These are phyloP conservation scores for Myathropa florea DNA, from an alignment of 2,888 invertebrate species.

Conservation along the genomic window DNA sequence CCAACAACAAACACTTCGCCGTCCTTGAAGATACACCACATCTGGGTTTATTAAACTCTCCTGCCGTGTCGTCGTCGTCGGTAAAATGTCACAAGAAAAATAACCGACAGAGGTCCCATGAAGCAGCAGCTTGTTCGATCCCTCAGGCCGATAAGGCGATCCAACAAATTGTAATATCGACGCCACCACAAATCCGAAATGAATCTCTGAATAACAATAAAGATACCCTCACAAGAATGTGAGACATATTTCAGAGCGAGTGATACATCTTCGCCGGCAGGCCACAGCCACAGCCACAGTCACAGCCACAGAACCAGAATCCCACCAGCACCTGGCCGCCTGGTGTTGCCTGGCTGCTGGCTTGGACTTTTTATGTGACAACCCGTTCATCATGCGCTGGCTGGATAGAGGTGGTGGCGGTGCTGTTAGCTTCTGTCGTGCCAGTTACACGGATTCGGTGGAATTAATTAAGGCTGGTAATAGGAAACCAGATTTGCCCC, in stretches of 20 bases:
- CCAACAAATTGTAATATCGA: slow-evolving; percentile 34
- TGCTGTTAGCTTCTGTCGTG: slow-evolving; percentile 42
- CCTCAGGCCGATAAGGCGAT: slow-evolving; percentile 2
- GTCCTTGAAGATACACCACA: slow-evolving; percentile 21
- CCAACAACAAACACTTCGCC: not conserved
- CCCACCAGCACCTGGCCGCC: not conserved
- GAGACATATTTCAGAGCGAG: slow-evolving; percentile 16
- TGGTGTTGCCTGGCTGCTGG: not conserved
- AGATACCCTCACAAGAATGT: slow-evolving; percentile 32
- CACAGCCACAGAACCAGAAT: slow-evolving; percentile 13
- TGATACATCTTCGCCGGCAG: slow-evolving; percentile 25
- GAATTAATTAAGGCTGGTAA: slow-evolving; percentile 34
- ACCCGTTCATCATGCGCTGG: slow-evolving; percentile 18
- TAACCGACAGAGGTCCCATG: not conserved
- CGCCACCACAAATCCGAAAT: slow-evolving; percentile 6
- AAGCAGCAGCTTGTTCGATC: not conserved
- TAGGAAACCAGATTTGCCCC: slow-evolving; percentile 30
- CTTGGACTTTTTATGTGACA: slow-evolving; percentile 1
- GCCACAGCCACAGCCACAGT: too few species aligned
- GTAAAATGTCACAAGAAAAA: slow-evolving; percentile 12
- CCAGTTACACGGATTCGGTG: slow-evolving; percentile 38
- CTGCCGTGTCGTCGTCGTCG: not conserved
- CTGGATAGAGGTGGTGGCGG: not conserved
- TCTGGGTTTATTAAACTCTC: slow-evolving; percentile 15
- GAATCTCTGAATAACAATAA: slow-evolving; percentile 37